These are phyloP conservation scores for Anagyrus pseudococci DNA, from an alignment of 2,888 invertebrate genomes.

Conservation along the genomic window DNA sequence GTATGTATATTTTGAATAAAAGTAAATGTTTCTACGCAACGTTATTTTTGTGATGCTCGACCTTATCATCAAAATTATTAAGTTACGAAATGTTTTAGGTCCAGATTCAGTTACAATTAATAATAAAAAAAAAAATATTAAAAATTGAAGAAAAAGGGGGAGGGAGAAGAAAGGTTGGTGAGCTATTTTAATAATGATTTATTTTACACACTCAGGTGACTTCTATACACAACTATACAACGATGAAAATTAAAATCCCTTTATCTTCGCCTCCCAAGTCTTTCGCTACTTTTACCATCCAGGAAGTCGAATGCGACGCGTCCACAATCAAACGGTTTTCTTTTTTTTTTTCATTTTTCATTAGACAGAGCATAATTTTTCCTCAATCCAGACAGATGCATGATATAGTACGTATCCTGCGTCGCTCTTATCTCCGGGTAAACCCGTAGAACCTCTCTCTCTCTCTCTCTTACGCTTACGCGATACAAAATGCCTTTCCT, in stretches of 20 bases:
- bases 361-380: too few relatives aligned
- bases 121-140: background rate
- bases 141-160: background rate
- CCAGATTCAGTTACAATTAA: background rate
- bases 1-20: slow-evolving; percentile 38
- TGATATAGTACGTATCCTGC: too few relatives aligned
- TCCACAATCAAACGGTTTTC: slow-evolving; percentile 1
- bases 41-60: too few relatives aligned
- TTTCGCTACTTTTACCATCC: slow-evolving; percentile 21
- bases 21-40: slow-evolving; percentile 31
- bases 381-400: too few relatives aligned
- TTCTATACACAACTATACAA: slow-evolving; percentile 62
- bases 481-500: too few relatives aligned
- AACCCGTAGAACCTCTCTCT: too few relatives aligned
- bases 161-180: background rate
- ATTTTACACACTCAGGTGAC: slow-evolving; percentile 60
- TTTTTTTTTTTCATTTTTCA: too few relatives aligned
- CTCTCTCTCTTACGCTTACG: too few relatives aligned
- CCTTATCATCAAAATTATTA: too few relatives aligned
- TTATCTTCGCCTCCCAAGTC: slow-evolving; percentile 30
- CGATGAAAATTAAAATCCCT: slow-evolving; percentile 57
- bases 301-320: slow-evolving; percentile 21
- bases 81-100: too few relatives aligned
- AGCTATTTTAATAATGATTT: slow-evolving; percentile 51
- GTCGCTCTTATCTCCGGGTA: too few relatives aligned